These are phyloP conservation scores for Thamnophis elegans DNA, from an alignment of 2,797 vertebrate genomes.

Conservation along the genomic window DNA sequence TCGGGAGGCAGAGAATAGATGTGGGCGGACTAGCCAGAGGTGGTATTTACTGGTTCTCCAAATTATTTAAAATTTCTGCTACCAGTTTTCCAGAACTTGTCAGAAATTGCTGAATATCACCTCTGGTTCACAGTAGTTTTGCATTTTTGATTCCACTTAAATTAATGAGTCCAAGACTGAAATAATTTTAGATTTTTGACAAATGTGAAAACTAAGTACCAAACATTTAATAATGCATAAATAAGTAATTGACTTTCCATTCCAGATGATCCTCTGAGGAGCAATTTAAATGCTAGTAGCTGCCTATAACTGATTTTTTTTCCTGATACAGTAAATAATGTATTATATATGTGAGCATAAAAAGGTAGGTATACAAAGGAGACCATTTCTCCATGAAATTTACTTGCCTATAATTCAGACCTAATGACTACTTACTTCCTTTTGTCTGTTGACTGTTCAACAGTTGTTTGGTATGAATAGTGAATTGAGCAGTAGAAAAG, in stretches of 20 bases:
- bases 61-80: too few species aligned
- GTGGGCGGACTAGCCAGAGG: too few species aligned
- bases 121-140: not conserved
- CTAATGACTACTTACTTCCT: not conserved
- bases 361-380: not conserved
- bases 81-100: too few species aligned
- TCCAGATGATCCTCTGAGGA: not conserved
- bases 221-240: constrained; percentile 1
- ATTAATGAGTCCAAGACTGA: not conserved
- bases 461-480: not conserved
- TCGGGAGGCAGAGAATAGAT: too few species aligned
- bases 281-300: not conserved
- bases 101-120: too few species aligned
- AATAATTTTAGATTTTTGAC: not conserved
- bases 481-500: not conserved
- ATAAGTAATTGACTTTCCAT: not conserved
- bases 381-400: not conserved
- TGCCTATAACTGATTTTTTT: not conserved
- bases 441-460: too few species aligned
- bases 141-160: not conserved
- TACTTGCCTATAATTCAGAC: not conserved
- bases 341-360: not conserved
- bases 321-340: not conserved
- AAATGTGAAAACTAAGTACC: not conserved
- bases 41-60: too few species aligned